These are phyloP conservation scores for Yponomeuta malinellus DNA, from an alignment of 2,888 invertebrate species.

Conservation along the genomic window DNA sequence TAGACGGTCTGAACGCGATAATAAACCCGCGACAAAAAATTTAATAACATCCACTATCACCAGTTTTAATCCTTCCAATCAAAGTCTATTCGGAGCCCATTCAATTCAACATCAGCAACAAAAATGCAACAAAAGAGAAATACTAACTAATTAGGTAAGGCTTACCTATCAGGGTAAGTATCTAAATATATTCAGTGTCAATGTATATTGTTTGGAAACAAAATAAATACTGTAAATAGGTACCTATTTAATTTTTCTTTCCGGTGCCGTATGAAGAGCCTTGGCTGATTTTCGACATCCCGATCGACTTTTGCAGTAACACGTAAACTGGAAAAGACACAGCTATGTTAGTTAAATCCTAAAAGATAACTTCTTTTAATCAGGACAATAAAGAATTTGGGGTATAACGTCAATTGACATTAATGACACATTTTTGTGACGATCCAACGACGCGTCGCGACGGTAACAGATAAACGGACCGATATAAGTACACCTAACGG, in stretches of 20 bases:
- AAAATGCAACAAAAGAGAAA: not conserved
- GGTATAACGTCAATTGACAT: too few species aligned
- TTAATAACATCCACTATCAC: not conserved
- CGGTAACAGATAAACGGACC: too few species aligned
- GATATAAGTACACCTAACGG: too few species aligned
- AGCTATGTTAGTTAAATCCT: not conserved
- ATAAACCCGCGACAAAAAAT: not conserved
- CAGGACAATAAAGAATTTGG: too few species aligned
- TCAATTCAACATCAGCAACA: not conserved
- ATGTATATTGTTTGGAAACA: not conserved
- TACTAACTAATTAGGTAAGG: not conserved
- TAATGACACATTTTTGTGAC: too few species aligned
- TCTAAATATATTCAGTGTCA: not conserved
- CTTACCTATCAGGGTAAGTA: too few species aligned
- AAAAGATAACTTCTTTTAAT: not conserved
- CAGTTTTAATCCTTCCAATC: not conserved
- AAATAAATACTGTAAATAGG: slow-evolving; percentile 24
- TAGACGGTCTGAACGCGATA: not conserved
- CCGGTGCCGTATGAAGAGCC: slow-evolving; percentile 87
- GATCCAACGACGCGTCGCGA: too few species aligned
- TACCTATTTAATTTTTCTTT: slow-evolving; percentile 51
- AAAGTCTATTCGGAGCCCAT: not conserved
- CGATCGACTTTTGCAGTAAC: slow-evolving; percentile 85
- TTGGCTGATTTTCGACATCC: slow-evolving; percentile 89
- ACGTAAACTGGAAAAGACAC: slow-evolving; percentile 81